Percentiles rank a stretch among this genome's conserved stretches.
Conservation (phyloP, 2,113 vertebrate species). For the Ahaetulla prasina region DNA sequence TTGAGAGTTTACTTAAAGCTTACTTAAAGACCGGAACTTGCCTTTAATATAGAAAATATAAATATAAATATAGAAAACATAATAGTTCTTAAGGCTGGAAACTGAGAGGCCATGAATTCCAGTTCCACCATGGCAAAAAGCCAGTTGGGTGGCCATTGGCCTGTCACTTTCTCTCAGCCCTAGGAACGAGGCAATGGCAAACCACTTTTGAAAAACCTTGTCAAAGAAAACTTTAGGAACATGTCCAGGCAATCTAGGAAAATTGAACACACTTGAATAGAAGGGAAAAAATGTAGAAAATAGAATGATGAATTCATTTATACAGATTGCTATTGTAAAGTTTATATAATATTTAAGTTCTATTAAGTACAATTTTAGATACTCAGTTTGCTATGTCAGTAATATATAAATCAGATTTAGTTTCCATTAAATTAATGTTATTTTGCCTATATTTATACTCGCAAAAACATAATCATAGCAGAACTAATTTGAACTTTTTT, state of each 20-base stretch:
- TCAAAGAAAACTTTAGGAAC: neutral
- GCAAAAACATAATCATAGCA: rapidly evolving
- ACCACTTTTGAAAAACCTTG: neutral
- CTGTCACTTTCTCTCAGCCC: no score
- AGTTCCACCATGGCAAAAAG: no score
- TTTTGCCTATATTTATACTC: rapidly evolving
- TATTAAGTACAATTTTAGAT: neutral
- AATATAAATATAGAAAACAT: no score
- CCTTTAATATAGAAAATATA: neutral
- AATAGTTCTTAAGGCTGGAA: no score
- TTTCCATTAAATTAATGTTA: neutral
- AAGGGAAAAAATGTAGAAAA: neutral
- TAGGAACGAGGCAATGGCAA: no score
- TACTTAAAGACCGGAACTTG: no score
- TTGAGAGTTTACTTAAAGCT: no score
- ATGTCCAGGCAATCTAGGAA: neutral
- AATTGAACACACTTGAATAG: neutral
- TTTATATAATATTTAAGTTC: neutral
- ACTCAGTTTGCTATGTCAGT: rapidly evolving
- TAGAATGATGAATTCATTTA: rapidly evolving
- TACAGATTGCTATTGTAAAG: neutral
- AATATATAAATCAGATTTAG: rapidly evolving
- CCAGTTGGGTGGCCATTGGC: no score
- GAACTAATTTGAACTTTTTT: neutral
- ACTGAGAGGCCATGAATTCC: no score